These are phyloP conservation scores for Melanotaenia trifasciata DNA, from an alignment of 2,797 vertebrate species.

Conservation along the genomic window DNA sequence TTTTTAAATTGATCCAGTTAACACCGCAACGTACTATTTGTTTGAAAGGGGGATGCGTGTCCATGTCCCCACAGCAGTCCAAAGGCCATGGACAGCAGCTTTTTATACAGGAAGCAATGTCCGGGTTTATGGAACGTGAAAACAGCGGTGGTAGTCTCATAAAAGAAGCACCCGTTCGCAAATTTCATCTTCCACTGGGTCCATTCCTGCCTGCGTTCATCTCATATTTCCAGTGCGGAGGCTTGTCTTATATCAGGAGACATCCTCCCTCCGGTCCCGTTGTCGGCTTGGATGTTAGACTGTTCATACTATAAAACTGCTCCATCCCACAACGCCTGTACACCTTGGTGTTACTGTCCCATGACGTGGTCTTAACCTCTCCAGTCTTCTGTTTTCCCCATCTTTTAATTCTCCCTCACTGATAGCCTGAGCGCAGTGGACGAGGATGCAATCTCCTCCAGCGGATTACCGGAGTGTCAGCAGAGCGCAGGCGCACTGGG, in stretches of 20 bases:
- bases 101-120: constrained; percentile 18
- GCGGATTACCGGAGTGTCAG: constrained; percentile 83
- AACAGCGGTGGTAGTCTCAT: constrained; percentile 20
- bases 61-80: constrained; percentile 30
- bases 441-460: constrained; percentile 77
- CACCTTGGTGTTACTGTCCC: constrained; percentile 15
- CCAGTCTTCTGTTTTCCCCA: constrained; percentile 4
- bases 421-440: constrained; percentile 60
- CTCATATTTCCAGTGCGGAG: constrained; percentile 55
- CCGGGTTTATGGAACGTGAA: constrained; percentile 7
- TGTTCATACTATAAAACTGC: constrained; percentile 28
- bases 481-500: constrained; percentile 81
- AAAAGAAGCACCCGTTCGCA: constrained; percentile 21
- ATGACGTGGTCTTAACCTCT: background rate
- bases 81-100: constrained; percentile 33
- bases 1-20: constrained; percentile 10
- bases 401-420: constrained; percentile 57
- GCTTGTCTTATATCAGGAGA: constrained; percentile 55
- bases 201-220: constrained; percentile 50
- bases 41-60: constrained; percentile 33
- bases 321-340: constrained; percentile 17
- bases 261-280: constrained; percentile 65
- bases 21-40: constrained; percentile 18
- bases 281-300: constrained; percentile 43
- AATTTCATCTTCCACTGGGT: constrained; percentile 48